A percentile compares a stretch with the other conserved stretches of the same genome.
Conservation (phyloP, 1,140 invertebrate genomes). For the Sycophila sp. region DNA sequence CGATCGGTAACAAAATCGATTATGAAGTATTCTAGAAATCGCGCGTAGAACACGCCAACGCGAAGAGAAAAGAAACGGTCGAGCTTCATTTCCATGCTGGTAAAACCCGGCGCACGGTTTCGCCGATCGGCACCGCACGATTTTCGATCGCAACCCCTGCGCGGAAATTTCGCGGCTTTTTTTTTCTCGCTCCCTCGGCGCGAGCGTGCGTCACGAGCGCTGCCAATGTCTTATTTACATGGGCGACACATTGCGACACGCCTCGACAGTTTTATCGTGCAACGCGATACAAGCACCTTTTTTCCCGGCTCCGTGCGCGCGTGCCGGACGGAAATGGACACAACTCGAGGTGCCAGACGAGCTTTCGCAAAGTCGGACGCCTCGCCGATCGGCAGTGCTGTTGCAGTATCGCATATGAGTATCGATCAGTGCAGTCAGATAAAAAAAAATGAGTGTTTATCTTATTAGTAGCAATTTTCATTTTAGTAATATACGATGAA, state of each 20-base stretch:
- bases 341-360: too few species aligned
- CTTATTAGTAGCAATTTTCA: too few species aligned
- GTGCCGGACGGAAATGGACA: slow-evolving; percentile 21
- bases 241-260: slow-evolving; percentile 21
- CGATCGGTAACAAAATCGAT: too few species aligned
- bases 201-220: slow-evolving; percentile 5
- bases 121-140: not conserved
- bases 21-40: too few species aligned
- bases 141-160: not conserved
- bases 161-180: not conserved
- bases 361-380: too few species aligned
- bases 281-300: not conserved
- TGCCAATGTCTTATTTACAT: slow-evolving; percentile 37
- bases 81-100: too few species aligned
- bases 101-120: too few species aligned
- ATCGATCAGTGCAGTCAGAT: too few species aligned
- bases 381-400: not conserved
- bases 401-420: not conserved
- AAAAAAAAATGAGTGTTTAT: too few species aligned
- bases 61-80: too few species aligned
- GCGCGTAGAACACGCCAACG: too few species aligned
- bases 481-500: too few species aligned
- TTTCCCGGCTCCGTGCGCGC: not conserved
- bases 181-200: not conserved
- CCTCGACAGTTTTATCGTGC: slow-evolving; percentile 7